Percentiles rank a stretch among this genome's conserved stretches.
Evolutionary conservation across 2,113 vertebrate species (phyloP).

Genomic region (Muntiacus reevesi): DNA sequence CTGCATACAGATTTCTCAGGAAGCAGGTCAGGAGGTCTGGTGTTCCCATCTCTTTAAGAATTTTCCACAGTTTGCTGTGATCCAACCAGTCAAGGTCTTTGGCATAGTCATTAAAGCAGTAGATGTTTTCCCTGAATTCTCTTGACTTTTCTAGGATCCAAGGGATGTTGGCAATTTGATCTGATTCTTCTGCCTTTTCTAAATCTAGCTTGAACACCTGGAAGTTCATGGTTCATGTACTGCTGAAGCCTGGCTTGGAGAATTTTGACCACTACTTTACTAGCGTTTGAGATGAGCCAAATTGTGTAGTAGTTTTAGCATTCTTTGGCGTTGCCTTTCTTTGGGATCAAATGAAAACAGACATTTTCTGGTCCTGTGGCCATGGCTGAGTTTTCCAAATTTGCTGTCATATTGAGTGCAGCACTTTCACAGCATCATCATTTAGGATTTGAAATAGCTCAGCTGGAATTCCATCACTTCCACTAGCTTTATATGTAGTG

Average conservation of each 20-base stretch:
- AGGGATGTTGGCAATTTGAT: background rate
- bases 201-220: background rate
- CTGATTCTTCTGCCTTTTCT: background rate
- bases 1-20: background rate
- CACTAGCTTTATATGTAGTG: background rate
- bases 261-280: background rate
- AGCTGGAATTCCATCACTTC: background rate
- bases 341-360: accelerated
- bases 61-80: background rate
- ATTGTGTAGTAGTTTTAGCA: background rate
- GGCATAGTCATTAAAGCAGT: background rate
- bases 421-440: background rate
- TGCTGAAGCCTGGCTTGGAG: background rate
- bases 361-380: background rate
- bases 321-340: background rate
- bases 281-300: background rate
- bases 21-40: background rate
- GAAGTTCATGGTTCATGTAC: background rate
- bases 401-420: background rate
- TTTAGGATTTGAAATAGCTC: background rate
- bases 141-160: background rate
- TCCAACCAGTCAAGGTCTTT: background rate
- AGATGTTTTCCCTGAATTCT: background rate
- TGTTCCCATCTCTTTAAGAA: background rate
- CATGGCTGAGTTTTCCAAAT: background rate